phyloP scores from a whole-genome alignment of 2,797 vertebrate genomes.

The Nyctibius grandis region DNA sequence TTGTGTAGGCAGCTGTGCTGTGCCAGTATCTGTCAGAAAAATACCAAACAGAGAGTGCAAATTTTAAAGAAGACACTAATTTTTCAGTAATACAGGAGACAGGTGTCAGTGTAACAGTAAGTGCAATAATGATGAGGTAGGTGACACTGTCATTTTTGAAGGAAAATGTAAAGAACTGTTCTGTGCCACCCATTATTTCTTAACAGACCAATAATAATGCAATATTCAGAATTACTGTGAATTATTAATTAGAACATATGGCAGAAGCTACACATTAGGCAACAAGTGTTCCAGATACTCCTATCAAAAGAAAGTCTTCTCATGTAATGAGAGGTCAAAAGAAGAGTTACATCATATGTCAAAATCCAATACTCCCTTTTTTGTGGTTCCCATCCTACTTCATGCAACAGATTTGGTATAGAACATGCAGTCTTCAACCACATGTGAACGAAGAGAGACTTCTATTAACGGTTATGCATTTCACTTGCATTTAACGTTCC shows the following conservation, averaged over 20 bases:
- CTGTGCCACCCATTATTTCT: background rate
- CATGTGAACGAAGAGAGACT: background rate
- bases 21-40: conserved; percentile 87
- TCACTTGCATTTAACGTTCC: background rate
- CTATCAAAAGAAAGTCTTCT: background rate
- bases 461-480: background rate
- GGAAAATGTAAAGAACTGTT: background rate
- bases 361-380: background rate
- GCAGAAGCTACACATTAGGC: background rate
- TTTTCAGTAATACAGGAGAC: background rate
- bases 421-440: background rate
- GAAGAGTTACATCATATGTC: background rate
- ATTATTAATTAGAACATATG: background rate
- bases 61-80: background rate
- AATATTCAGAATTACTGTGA: background rate
- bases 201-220: background rate
- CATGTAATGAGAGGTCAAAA: background rate
- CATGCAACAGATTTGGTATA: background rate
- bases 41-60: background rate
- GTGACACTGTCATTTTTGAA: background rate
- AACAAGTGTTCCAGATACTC: background rate
- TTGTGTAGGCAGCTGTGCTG: conserved; percentile 91
- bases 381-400: background rate
- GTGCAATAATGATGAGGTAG: background rate
- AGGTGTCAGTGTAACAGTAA: background rate